Evolutionary conservation across 2,113 vertebrate species (phyloP).

Genomic region (Pavo muticus): DNA sequence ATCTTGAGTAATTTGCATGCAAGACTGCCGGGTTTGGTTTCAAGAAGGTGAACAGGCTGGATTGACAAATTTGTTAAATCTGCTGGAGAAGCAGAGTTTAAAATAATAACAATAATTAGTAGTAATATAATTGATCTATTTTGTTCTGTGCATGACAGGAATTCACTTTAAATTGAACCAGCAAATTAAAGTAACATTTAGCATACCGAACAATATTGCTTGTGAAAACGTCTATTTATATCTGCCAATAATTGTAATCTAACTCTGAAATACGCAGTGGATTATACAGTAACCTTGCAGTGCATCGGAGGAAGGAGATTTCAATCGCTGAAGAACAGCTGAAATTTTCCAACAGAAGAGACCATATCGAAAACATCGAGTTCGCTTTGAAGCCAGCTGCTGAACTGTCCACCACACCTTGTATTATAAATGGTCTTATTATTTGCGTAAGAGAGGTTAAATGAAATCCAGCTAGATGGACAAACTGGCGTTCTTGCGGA

Average conservation of each 20-base stretch:
- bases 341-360: neutral
- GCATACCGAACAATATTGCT: constrained; percentile 59
- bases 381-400: neutral
- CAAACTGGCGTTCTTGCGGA: neutral
- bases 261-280: neutral
- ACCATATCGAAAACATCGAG: neutral
- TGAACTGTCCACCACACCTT: neutral
- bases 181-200: constrained; percentile 64
- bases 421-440: accelerated
- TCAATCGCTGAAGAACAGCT: neutral
- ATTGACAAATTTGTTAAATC: constrained; percentile 69
- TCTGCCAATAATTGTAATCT: constrained; percentile 66
- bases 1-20: constrained; percentile 28
- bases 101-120: constrained; percentile 75
- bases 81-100: constrained; percentile 64
- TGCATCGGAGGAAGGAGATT: neutral
- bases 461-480: neutral
- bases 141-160: constrained; percentile 66
- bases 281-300: constrained; percentile 15
- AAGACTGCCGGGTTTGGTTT: neutral
- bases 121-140: constrained; percentile 69
- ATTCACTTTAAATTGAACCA: constrained; percentile 57
- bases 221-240: constrained; percentile 67
- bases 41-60: constrained; percentile 55
- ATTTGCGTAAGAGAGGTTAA: neutral